phyloP scores from a whole-genome alignment of 2,113 vertebrate genomes.

The Peromyscus maniculatus region DNA sequence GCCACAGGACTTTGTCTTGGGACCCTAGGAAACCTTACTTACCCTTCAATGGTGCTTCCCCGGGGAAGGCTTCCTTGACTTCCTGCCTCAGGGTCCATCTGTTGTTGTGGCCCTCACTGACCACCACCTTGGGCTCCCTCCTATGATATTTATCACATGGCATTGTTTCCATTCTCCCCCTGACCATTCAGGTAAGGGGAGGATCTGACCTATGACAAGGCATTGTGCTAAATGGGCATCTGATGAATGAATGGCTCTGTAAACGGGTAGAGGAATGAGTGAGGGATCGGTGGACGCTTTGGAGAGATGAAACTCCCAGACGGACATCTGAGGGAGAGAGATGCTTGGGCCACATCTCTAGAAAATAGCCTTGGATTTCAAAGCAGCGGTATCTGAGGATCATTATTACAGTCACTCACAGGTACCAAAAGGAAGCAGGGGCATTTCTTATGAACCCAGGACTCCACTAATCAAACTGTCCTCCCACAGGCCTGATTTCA shows the following conservation, averaged over 20 bases:
- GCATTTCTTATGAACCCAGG: background rate
- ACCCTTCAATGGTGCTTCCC: background rate
- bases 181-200: background rate
- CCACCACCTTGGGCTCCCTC: background rate
- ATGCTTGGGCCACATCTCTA: background rate
- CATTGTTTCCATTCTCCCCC: background rate
- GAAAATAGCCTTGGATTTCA: conserved; percentile 18
- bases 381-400: background rate
- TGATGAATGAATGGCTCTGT: background rate
- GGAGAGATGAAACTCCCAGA: background rate
- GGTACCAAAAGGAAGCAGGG: background rate
- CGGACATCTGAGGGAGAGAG: background rate
- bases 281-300: no score
- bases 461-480: background rate
- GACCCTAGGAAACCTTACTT: background rate
- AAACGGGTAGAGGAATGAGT: background rate
- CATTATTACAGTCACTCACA: background rate
- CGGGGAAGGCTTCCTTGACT: background rate
- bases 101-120: background rate
- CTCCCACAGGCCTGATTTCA: background rate
- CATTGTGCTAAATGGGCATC: background rate
- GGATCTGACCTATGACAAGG: background rate
- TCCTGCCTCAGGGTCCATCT: background rate
- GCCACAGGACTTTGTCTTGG: background rate
- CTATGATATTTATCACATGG: background rate